Conservation (phyloP, 2,113 vertebrate species). For the Prolemur simus region DNA sequence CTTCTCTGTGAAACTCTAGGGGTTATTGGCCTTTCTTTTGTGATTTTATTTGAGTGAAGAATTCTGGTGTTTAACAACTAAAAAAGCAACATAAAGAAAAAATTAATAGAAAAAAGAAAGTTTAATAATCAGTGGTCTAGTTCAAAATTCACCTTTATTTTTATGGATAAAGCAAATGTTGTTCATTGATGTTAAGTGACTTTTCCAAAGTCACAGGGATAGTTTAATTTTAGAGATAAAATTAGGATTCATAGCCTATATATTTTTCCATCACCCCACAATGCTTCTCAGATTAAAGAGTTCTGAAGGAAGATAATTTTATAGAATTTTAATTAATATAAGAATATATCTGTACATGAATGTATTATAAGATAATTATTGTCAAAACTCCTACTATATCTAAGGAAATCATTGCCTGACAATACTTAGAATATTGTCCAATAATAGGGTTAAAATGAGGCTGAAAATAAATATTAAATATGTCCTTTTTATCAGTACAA, state of each 20-base stretch:
- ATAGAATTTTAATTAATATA: background rate
- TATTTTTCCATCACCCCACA: background rate
- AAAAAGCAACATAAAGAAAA: background rate
- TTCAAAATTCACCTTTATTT: background rate
- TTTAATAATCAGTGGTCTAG: background rate
- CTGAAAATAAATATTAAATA: background rate
- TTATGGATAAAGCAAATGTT: background rate
- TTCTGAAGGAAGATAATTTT: background rate
- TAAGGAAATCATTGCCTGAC: background rate
- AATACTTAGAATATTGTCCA: background rate
- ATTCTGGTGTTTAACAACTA: background rate
- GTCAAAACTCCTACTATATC: background rate
- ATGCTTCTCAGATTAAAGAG: background rate
- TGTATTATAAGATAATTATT: background rate
- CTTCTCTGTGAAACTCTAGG: background rate
- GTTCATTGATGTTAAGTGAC: background rate
- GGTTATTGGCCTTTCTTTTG: too few species aligned
- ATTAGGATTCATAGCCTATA: background rate
- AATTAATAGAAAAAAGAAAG: background rate
- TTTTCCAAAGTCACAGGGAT: background rate
- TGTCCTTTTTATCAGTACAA: background rate
- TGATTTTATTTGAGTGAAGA: background rate
- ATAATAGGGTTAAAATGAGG: background rate
- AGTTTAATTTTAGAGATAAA: background rate
- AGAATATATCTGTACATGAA: background rate